Evolutionary conservation across 2,113 vertebrate genomes (phyloP).

Genomic region (Mesoclemmys tuberculata): DNA sequence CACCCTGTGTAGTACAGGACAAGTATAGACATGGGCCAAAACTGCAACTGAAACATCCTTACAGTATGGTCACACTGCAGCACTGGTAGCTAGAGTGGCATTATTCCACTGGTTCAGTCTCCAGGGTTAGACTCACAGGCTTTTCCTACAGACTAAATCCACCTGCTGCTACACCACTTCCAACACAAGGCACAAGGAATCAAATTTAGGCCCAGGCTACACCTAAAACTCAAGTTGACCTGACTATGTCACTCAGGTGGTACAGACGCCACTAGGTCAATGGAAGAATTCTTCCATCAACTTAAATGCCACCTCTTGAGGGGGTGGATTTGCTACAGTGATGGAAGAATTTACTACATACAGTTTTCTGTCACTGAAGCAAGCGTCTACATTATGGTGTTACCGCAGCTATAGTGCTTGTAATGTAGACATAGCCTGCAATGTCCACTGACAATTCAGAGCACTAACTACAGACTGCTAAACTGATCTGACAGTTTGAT

Average conservation of each 20-base stretch:
- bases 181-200: neutral
- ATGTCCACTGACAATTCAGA: no score
- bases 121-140: neutral
- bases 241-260: neutral
- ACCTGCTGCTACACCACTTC: neutral
- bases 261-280: no score
- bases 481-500: neutral
- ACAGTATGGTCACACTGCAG: neutral
- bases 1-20: neutral
- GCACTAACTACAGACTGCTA: no score
- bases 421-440: no score
- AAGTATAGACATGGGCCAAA: neutral
- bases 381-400: no score
- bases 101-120: neutral
- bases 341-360: no score
- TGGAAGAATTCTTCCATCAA: no score
- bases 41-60: neutral
- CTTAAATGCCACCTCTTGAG: no score
- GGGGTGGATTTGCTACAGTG: no score
- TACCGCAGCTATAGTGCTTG: no score
- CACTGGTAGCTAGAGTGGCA: neutral
- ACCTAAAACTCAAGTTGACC: neutral
- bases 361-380: no score
- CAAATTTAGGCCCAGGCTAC: neutral
- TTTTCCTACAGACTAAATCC: neutral